A percentile compares a stretch with the other conserved stretches of the same genome.
Evolutionary conservation across 23 tunicate genomes (phyloP).

Genomic region (Ascidia mentula): DNA sequence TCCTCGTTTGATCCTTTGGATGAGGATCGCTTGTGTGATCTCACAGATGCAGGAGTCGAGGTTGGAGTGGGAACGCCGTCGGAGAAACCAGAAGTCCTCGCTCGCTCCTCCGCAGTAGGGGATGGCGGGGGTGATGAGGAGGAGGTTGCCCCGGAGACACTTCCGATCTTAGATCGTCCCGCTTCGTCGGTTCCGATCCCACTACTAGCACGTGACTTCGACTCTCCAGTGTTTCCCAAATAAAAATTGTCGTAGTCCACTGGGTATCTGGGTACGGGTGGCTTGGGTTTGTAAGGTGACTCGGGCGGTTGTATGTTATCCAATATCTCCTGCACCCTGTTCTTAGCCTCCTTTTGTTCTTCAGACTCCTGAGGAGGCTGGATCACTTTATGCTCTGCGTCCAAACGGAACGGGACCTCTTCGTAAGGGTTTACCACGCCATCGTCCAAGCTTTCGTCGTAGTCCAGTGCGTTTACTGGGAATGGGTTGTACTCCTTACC

Average conservation of each 20-base stretch:
- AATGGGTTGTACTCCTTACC: slow-evolving; percentile 8
- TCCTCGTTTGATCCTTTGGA: background rate
- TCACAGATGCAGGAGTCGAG: slow-evolving; percentile 16
- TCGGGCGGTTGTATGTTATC: slow-evolving; percentile 53
- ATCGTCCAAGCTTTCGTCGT: slow-evolving; percentile 48
- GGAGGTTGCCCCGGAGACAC: slow-evolving; percentile 16
- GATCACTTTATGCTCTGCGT: background rate
- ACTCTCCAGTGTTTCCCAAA: slow-evolving; percentile 21
- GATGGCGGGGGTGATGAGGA: slow-evolving; percentile 27
- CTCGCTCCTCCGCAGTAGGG: slow-evolving; percentile 23
- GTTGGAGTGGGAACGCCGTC: slow-evolving; percentile 10
- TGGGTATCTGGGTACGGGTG: slow-evolving; percentile 57
- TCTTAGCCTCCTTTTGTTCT: slow-evolving; percentile 47
- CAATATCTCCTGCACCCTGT: slow-evolving; percentile 44
- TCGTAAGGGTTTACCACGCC: slow-evolving; percentile 60
- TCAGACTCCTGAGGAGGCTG: slow-evolving; percentile 24
- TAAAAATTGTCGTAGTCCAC: slow-evolving; percentile 64
- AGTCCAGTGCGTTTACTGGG: slow-evolving; percentile 18
- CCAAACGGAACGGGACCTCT: slow-evolving; percentile 44
- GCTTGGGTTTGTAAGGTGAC: slow-evolving; percentile 47
- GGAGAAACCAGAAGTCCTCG: slow-evolving; percentile 27
- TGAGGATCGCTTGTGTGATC: background rate
- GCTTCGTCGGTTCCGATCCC: slow-evolving; percentile 34
- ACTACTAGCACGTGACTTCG: slow-evolving; percentile 31
- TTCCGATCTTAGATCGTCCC: slow-evolving; percentile 20